Conservation (phyloP, 1,140 invertebrate species). For the Drosophila nikananu region DNA sequence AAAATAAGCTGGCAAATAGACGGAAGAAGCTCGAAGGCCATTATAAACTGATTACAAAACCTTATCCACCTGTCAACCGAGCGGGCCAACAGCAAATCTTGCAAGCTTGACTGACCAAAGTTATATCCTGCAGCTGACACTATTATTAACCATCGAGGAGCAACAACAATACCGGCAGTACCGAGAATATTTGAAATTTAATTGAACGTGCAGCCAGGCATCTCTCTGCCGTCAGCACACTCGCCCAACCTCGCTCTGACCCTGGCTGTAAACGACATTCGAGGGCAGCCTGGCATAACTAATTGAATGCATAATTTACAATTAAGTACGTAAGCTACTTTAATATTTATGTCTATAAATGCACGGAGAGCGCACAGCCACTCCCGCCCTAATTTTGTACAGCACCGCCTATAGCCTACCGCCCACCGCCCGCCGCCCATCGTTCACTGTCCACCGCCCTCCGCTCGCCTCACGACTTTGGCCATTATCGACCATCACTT, state of each 20-base stretch:
- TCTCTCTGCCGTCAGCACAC: constrained; percentile 5
- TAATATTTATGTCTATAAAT: constrained; percentile 80
- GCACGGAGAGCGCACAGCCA: constrained; percentile 12
- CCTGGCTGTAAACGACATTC: constrained; percentile 32
- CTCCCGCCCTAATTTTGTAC: constrained; percentile 2
- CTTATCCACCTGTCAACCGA: constrained; percentile 24
- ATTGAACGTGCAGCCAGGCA: constrained; percentile 40
- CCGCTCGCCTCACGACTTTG: constrained; percentile 24
- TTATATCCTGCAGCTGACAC: constrained; percentile 50
- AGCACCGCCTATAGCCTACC: not conserved
- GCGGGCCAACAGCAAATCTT: constrained; percentile 12
- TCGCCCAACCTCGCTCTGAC: constrained; percentile 2
- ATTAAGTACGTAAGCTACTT: constrained; percentile 82
- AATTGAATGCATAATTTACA: constrained; percentile 83
- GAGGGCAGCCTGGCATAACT: constrained; percentile 59
- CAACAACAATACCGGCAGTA: constrained; percentile 22
- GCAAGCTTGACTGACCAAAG: constrained; percentile 23
- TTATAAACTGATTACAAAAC: constrained; percentile 16
- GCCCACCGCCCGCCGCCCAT: not conserved
- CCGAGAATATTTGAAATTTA: constrained; percentile 45
- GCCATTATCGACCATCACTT: constrained; percentile 79
- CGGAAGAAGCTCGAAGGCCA: not conserved
- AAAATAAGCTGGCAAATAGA: constrained; percentile 18
- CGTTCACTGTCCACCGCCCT: not conserved
- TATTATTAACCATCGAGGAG: constrained; percentile 23